Base-by-base conservation (phyloP, 2,113 vertebrate species). In the Ageneiosus marmoratus region DNA sequence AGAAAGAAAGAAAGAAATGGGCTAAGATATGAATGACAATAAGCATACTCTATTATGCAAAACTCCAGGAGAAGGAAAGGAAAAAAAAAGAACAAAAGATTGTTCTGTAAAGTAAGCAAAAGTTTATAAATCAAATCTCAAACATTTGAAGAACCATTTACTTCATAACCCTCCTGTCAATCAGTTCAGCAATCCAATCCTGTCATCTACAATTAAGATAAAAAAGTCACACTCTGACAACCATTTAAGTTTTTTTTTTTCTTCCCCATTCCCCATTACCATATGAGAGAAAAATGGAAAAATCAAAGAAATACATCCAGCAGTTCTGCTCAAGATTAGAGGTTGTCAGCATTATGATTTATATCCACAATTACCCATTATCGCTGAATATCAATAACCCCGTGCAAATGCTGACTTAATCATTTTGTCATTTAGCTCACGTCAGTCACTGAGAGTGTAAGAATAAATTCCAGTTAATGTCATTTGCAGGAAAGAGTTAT, bases 371-470 rank as follows among this genome's bases (percentile, higher is more conserved):
- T 65, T 81, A 56, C 44, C 81, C 84, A 80, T 88, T 89, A 89
- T 83, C 83, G 77, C 82, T 79, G 75, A 67, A 86, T 86, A 89
- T 87, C 87, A 88, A 88, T 90, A 89, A 85, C 69, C 67, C 79
- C 27, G 69, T 88, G 55, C 73, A 69, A 86, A 83, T 58, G 41
- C 83, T 70, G 78, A 81, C 67, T 82, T 83, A 83, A 84, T 89
- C 51, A 83, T 84, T 88, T 86, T 79, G 86, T 76, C 85, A 89
- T 88, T 83, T 88, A 87, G 77, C 85, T 79, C 60, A 80, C 79
- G 82, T 85, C 85, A 84, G 58, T 87, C 84, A 87, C 73, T 79
- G 78, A 27, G 46, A 77, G 27, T 79, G 74, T 62, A 77, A 75
- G 74, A 87, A 87, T 80, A 83, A 50, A 86, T 83, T 87, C 53